Conservation (phyloP, 2,888 invertebrate genomes). For the Tyria jacobaeae region DNA sequence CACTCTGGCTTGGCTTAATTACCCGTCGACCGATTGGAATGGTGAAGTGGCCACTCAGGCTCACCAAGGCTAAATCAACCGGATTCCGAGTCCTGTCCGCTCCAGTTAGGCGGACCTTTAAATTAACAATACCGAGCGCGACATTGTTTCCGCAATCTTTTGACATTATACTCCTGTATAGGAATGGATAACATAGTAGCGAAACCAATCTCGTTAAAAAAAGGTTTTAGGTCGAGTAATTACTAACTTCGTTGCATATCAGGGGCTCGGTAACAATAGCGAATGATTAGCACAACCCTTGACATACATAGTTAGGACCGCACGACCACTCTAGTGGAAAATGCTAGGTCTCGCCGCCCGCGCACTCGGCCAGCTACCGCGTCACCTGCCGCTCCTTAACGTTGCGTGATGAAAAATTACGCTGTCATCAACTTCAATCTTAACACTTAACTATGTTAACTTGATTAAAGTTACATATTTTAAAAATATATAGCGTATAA, state of each 20-base stretch:
- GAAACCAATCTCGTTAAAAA: slow-evolving; percentile 28
- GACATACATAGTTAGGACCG: slow-evolving; percentile 78
- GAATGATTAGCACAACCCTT: slow-evolving; percentile 82
- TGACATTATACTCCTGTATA: slow-evolving; percentile 26
- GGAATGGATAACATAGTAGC: slow-evolving; percentile 3
- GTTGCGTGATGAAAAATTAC: slow-evolving; percentile 56
- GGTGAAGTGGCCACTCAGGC: slow-evolving; percentile 83
- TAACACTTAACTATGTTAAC: slow-evolving; percentile 20
- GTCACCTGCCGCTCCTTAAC: slow-evolving; percentile 51
- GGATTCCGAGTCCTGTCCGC: slow-evolving; percentile 82
- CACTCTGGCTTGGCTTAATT: slow-evolving; percentile 73
- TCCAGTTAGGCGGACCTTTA: slow-evolving; percentile 83
- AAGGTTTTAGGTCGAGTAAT: slow-evolving; percentile 54
- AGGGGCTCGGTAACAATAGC: slow-evolving; percentile 77
- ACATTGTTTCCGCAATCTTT: slow-evolving; percentile 76
- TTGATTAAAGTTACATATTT: too few relatives aligned
- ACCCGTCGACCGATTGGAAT: slow-evolving; percentile 78
- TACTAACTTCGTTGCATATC: slow-evolving; percentile 64
- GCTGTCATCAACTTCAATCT: slow-evolving; percentile 40
- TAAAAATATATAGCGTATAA: too few relatives aligned
- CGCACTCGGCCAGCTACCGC: slow-evolving; percentile 47
- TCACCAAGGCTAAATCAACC: slow-evolving; percentile 82
- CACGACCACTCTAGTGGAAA: slow-evolving; percentile 82
- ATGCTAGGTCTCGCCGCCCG: slow-evolving; percentile 76
- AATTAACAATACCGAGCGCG: slow-evolving; percentile 61